Base-by-base conservation (phyloP, 2,888 invertebrate genomes). In the Cerceris ruficornis region DNA sequence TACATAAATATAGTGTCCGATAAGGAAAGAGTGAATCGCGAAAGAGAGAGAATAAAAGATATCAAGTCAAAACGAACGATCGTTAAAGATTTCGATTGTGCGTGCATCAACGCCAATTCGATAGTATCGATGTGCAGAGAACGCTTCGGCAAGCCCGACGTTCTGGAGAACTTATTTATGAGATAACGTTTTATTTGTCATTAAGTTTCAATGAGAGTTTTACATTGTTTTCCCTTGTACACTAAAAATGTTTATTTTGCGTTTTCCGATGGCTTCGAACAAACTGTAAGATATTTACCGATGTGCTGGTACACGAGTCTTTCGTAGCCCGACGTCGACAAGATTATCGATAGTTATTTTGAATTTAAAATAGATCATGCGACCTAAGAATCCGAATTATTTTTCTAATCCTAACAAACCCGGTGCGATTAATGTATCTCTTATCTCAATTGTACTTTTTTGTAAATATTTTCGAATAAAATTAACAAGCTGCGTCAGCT, bases 91-190 rank as follows among this genome's bases (percentile, higher is more conserved):
- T 91, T 87, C 54, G 62, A 86, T 17, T 91, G 91, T 75, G 78
- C 84, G 1, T 91, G 91, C 68, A 81, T 90, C 17, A 49, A 69
- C 15, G 75, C 70, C 0, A 71, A 69, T 0, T 77, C 9, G 66
- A 75, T 88, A 60, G 77, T 83, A 28, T 43, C 80, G 7, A 69
- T 76, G 42, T 91, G 91, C 77, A 17, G 17, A 59, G 72, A 65
- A 52, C 88, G 80, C 65, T 85, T 86, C 0, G 80, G 80, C 41
- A 91, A 88, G 57, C 87, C 88, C 28, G 81, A 87, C 67, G 77
- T 88, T n/a, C 88, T 91, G 52, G 75, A 81, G 41, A 77, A 80
- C 52, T 72, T 90, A 43, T 87, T 90, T 64, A 59, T 9, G 7
- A 11, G n/a, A 39, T 59, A 17, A 5, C 9, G 14, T 11, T 13